These are phyloP conservation scores for Entomobrya multifasciata DNA, from an alignment of 2,888 invertebrate species.

Conservation along the genomic window DNA sequence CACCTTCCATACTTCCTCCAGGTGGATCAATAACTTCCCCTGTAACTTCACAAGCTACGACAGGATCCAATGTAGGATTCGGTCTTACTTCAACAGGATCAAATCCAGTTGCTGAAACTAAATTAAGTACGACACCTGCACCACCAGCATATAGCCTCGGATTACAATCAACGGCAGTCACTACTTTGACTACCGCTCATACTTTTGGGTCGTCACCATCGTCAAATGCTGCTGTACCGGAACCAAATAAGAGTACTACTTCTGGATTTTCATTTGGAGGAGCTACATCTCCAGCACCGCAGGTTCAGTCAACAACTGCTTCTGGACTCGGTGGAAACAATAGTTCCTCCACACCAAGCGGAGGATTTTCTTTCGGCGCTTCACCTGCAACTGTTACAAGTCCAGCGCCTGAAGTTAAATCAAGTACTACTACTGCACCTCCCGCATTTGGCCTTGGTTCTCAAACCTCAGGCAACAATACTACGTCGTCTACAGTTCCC, in stretches of 20 bases:
- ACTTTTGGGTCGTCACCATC: background rate
- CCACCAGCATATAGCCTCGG: background rate
- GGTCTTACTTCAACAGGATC: background rate
- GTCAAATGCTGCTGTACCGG: no score
- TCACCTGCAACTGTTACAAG: no score
- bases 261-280: slow-evolving; percentile 12
- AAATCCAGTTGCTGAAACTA: background rate
- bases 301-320: background rate
- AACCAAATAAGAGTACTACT: no score
- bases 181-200: background rate
- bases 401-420: no score
- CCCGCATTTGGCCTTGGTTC: background rate
- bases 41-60: background rate
- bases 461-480: slow-evolving; percentile 6
- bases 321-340: no score
- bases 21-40: no score
- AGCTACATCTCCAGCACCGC: background rate
- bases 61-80: no score
- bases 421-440: background rate
- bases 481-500: background rate
- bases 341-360: no score
- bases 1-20: no score
- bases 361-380: no score
- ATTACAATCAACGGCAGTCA: background rate
- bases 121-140: background rate